These are phyloP conservation scores for Rhinogobio ventralis DNA, from an alignment of 2,797 vertebrate genomes.

Conservation along the genomic window DNA sequence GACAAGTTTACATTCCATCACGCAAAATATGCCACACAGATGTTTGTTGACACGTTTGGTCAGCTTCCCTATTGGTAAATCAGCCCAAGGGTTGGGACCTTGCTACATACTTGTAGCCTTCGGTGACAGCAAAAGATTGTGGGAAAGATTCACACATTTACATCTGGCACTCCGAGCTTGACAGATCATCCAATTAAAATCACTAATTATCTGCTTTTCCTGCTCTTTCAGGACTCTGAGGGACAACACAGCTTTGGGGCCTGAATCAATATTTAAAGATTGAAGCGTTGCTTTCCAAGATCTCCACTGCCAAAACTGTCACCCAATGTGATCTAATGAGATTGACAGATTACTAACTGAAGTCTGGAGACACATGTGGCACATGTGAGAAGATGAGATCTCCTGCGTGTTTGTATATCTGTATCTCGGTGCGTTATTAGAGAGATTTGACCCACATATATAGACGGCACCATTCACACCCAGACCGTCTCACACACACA, in stretches of 20 bases:
- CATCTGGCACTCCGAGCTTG: slow-evolving; percentile 79
- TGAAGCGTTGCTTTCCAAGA: slow-evolving; percentile 71
- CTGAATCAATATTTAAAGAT: slow-evolving; percentile 83
- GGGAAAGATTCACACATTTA: slow-evolving; percentile 77
- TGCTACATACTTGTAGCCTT: slow-evolving; percentile 66
- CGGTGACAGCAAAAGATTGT: slow-evolving; percentile 76
- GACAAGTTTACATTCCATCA: neutral
- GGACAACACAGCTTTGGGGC: slow-evolving; percentile 75
- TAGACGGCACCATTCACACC: slow-evolving; percentile 35
- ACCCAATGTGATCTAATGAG: slow-evolving; percentile 76
- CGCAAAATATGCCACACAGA: slow-evolving; percentile 58
- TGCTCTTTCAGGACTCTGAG: slow-evolving; percentile 70
- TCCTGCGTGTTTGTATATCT: slow-evolving; percentile 21
- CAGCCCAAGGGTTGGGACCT: slow-evolving; percentile 62
- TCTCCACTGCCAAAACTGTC: slow-evolving; percentile 69
- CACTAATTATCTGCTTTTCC: slow-evolving; percentile 82
- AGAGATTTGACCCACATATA: slow-evolving; percentile 33
- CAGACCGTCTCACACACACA: neutral
- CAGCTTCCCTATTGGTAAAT: slow-evolving; percentile 63
- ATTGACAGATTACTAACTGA: slow-evolving; percentile 69
- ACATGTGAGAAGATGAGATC: slow-evolving; percentile 53
- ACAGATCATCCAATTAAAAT: slow-evolving; percentile 85
- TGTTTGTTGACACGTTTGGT: slow-evolving; percentile 69
- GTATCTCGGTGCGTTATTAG: slow-evolving; percentile 10
- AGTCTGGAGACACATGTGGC: slow-evolving; percentile 54